phyloP scores from a whole-genome alignment of 2,888 invertebrate genomes.

The Saturnia pavonia region DNA sequence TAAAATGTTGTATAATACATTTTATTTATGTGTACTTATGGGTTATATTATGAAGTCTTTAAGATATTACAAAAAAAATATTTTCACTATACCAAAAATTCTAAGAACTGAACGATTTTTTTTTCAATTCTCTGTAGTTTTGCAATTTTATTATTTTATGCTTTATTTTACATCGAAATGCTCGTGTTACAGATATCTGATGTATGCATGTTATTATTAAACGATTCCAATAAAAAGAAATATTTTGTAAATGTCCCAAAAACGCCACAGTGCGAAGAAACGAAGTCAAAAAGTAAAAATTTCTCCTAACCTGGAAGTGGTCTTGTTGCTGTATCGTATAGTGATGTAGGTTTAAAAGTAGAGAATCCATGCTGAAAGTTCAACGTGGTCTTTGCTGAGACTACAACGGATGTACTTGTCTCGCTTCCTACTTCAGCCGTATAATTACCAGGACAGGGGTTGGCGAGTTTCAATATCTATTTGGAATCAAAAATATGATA shows the following conservation, averaged over 20 bases:
- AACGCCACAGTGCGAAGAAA: background rate
- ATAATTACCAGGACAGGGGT: conserved; percentile 36
- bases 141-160: background rate
- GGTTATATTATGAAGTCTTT: too few species aligned
- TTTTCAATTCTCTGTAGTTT: background rate
- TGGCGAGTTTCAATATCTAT: conserved; percentile 42
- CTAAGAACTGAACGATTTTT: background rate
- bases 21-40: too few species aligned
- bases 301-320: conserved; percentile 46
- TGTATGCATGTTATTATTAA: background rate
- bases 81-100: too few species aligned
- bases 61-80: too few species aligned
- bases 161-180: background rate
- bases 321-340: conserved; percentile 44
- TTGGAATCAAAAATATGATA: background rate
- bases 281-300: background rate
- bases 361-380: conserved; percentile 57
- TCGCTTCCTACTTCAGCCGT: conserved; percentile 39
- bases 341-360: conserved; percentile 35
- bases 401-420: conserved; percentile 34
- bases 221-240: too few species aligned
- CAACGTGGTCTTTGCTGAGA: conserved; percentile 43
- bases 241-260: too few species aligned
- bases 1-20: too few species aligned
- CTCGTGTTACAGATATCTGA: background rate